These are phyloP conservation scores for Drosophila kohkoa DNA, from an alignment of 1,140 invertebrate species.

Conservation along the genomic window DNA sequence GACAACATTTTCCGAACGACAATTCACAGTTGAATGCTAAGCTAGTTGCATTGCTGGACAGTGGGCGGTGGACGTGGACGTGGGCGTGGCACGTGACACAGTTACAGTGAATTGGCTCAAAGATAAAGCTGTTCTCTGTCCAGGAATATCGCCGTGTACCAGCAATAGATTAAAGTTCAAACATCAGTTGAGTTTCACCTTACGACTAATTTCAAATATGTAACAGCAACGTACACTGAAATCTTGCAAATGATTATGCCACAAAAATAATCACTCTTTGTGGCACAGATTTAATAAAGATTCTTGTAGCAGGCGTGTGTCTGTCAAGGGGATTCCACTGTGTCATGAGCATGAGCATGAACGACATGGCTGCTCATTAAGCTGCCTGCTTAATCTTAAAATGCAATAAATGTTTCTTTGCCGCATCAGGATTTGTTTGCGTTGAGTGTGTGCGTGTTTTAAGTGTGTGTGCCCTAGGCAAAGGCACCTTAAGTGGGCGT, in stretches of 20 bases:
- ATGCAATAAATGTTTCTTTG: constrained; percentile 35
- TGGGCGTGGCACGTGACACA: constrained; percentile 23
- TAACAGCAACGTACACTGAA: neutral
- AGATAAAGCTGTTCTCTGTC: neutral
- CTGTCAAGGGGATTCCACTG: neutral
- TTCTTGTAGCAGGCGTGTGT: neutral
- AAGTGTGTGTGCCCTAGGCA: constrained; percentile 15
- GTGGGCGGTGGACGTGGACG: neutral
- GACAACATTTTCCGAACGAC: neutral
- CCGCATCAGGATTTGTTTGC: constrained; percentile 21
- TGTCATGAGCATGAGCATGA: neutral
- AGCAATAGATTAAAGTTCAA: constrained; percentile 5
- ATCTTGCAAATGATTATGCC: neutral
- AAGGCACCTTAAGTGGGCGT: constrained; percentile 31
- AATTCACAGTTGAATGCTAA: constrained; percentile 17
- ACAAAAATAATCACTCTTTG: too few relatives aligned
- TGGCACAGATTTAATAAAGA: too few relatives aligned
- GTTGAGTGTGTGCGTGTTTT: constrained; percentile 8
- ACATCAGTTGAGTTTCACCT: constrained; percentile 1
- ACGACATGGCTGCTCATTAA: constrained; percentile 30
- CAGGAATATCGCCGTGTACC: neutral
- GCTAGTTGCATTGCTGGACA: neutral
- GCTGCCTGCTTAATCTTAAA: constrained; percentile 20
- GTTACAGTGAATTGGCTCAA: constrained; percentile 20
- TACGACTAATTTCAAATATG: neutral